Evolutionary conservation across 2,797 vertebrate genomes (phyloP).

Genomic region (Dermochelys coriacea): DNA sequence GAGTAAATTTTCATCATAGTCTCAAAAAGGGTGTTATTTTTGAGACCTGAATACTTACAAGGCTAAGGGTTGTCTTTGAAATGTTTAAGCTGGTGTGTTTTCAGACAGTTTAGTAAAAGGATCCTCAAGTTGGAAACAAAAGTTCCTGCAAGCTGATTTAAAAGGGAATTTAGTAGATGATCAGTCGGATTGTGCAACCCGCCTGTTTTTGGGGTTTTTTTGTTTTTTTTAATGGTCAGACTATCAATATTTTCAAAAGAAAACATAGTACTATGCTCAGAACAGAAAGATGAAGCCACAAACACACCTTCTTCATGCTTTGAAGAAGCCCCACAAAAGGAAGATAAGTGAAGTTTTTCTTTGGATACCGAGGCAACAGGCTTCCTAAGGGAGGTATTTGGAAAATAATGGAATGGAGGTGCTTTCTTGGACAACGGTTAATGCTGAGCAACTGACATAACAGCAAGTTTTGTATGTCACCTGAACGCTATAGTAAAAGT

Average conservation of each 20-base stretch:
- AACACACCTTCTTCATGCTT: background rate
- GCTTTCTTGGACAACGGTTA: background rate
- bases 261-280: background rate
- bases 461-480: background rate
- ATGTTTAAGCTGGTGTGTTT: conserved; percentile 52
- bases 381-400: background rate
- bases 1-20: conserved; percentile 40
- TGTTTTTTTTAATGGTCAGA: background rate
- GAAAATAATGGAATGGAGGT: background rate
- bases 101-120: conserved; percentile 14
- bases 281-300: background rate
- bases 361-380: background rate
- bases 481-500: background rate
- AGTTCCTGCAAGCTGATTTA: background rate
- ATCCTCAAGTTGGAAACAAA: conserved; percentile 46
- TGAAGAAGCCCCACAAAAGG: background rate
- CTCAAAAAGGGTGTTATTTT: conserved; percentile 29
- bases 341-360: background rate
- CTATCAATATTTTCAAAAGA: background rate
- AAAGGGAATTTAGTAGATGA: background rate
- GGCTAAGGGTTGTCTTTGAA: conserved; percentile 43
- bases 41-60: background rate
- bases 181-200: background rate
- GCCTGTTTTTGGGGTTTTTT: background rate
- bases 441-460: background rate